Evolutionary conservation across 23 tunicate genomes (phyloP), one percentile per base, ranked within the genome.

Genomic region (Halocynthia roretzi): DNA sequence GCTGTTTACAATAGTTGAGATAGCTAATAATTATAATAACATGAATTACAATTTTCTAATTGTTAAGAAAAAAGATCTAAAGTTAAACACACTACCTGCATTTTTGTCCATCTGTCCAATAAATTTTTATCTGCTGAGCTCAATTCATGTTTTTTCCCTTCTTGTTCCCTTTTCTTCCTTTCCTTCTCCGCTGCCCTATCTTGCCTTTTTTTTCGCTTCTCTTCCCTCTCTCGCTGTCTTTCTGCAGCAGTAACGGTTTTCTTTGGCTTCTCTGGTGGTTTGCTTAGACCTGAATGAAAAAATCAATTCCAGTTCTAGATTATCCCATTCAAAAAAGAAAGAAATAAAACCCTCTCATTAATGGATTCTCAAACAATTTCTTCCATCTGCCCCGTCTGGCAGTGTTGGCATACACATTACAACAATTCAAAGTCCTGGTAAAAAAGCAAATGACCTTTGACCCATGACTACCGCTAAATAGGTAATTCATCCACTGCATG

Each of bases 191-290:
- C 87, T 0, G 87, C 85, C 61, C 81, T 73, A 56, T 86, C 92
- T 17, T 72, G 87, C 54, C 98, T 76, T 72, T 86, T 92, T 60
- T 76, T 86, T 56, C 98, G 68, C 58, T 92, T 92, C 61, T 92
- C 90, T 92, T 92, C 98, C 62, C 92, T 72, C 76, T 92, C 98
- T 18, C 78, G 75, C 54, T 92, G 98, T 49, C 98, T 65, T 56
- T 92, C 98, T 61, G 98, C 98, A 48, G 98, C 98, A 51, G 98
- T 92, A 8, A 86, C 88, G 5, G 98, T 71, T 52, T 92, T 92
- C 64, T 72, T 79, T 22, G 88, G 82, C 54, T 86, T 92, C 6
- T 92, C 92, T 63, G 77, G 21, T n/a, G 98, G 87, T 21, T 78
- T 92, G 8, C 89, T 85, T 67, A 92, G 87, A 67, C 98, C 98